Evolutionary conservation across 2,888 invertebrate genomes (phyloP).

Genomic region (Apantesis nais): DNA sequence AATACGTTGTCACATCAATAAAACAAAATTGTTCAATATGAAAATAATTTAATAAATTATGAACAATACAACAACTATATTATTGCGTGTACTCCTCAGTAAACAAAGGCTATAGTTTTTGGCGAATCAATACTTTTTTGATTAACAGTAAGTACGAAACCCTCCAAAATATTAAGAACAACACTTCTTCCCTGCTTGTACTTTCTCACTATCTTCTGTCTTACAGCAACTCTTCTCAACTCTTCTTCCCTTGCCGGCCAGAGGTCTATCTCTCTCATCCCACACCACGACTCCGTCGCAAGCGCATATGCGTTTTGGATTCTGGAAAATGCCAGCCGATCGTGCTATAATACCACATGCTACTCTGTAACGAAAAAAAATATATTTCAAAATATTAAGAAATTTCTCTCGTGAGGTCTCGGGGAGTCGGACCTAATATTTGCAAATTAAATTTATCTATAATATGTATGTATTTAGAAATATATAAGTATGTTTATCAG

Average conservation of each 20-base stretch:
- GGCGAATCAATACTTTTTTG: not conserved
- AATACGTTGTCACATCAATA: too few species aligned
- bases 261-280: conserved; percentile 91
- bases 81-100: not conserved
- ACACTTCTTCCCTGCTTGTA: conserved; percentile 6
- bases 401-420: too few species aligned
- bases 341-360: conserved; percentile 96
- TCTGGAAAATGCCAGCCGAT: conserved; percentile 94
- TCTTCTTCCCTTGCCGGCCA: conserved; percentile 73
- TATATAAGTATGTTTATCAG: too few species aligned
- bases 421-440: too few species aligned
- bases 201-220: conserved; percentile 23
- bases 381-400: too few species aligned
- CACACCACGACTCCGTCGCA: conserved; percentile 96
- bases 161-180: not conserved
- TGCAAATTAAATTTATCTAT: too few species aligned
- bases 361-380: conserved; percentile 77
- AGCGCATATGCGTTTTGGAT: conserved; percentile 94
- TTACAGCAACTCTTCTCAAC: conserved; percentile 50
- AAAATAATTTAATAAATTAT: not conserved
- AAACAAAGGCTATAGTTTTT: not conserved
- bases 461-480: too few species aligned
- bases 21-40: not conserved
- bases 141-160: not conserved
- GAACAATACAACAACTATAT: not conserved